Conservation (phyloP, 2,888 invertebrate genomes). For the Eudasyphora cyanicolor region DNA sequence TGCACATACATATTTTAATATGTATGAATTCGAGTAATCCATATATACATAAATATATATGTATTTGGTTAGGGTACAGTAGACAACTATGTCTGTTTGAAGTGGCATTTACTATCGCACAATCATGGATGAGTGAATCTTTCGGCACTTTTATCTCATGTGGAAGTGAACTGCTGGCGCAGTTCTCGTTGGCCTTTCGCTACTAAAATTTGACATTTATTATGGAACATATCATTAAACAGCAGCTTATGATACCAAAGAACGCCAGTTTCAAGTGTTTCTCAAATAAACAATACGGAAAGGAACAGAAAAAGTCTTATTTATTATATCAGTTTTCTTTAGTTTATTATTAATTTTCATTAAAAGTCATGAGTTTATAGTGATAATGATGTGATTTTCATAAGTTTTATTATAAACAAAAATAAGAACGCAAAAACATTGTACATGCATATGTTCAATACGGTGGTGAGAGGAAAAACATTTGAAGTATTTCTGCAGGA, state of each 20-base stretch:
- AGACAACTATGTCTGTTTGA: not conserved
- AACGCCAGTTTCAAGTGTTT: constrained; percentile 39
- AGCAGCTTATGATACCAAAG: constrained; percentile 53
- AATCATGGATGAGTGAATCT: constrained; percentile 37
- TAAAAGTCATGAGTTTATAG: constrained; percentile 9
- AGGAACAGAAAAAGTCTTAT: constrained; percentile 15
- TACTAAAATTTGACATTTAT: constrained; percentile 65
- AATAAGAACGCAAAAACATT: not conserved
- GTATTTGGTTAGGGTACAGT: not conserved
- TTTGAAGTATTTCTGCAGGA: no score
- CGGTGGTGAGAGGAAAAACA: no score
- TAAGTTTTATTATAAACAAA: constrained; percentile 29
- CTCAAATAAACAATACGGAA: constrained; percentile 18
- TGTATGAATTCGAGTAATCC: not conserved
- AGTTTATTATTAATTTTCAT: constrained; percentile 6
- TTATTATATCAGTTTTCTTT: constrained; percentile 27
- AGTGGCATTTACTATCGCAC: not conserved
- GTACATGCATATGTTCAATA: no score
- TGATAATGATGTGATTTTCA: constrained; percentile 26
- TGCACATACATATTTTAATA: not conserved
- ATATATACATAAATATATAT: not conserved
- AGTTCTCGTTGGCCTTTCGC: constrained; percentile 41
- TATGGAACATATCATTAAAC: constrained; percentile 61
- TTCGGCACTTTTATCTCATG: constrained; percentile 59
- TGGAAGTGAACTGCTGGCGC: not conserved